These are phyloP conservation scores for Tauraco hartlaubi DNA, from an alignment of 2,797 vertebrate genomes.

Conservation along the genomic window DNA sequence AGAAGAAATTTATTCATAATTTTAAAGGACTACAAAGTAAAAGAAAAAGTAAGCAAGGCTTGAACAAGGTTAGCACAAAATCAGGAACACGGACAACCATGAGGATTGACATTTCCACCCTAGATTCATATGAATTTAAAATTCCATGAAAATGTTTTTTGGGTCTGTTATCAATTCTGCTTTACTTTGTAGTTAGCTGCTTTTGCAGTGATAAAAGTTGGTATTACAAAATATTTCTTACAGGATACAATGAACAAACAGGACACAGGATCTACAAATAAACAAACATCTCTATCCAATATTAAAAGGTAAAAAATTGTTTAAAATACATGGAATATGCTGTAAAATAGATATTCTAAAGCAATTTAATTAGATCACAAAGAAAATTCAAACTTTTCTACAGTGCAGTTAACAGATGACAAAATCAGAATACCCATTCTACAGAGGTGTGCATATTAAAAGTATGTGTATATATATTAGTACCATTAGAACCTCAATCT, in stretches of 20 bases:
- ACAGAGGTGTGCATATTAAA: not conserved
- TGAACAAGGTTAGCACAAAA: not conserved
- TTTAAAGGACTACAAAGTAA: not conserved
- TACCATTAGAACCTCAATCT: not conserved
- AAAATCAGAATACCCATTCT: not conserved
- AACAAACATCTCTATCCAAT: not conserved
- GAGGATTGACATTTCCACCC: not conserved
- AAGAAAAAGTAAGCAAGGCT: not conserved
- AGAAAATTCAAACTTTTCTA: not conserved
- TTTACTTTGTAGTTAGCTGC: not conserved
- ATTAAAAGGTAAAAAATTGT: not conserved
- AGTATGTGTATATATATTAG: not conserved
- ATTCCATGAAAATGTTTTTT: not conserved
- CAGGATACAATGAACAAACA: not conserved
- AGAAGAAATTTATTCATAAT: not conserved
- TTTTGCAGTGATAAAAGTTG: not conserved
- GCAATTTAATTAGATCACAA: not conserved
- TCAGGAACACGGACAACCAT: not conserved
- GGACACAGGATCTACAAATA: not conserved
- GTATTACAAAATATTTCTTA: not conserved
- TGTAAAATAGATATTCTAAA: not conserved
- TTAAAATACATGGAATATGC: not conserved
- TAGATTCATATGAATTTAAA: not conserved
- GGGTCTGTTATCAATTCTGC: not conserved
- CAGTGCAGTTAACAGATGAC: not conserved